Base-by-base conservation (phyloP, 2,113 vertebrate genomes). In the Chaetodon trifascialis region DNA sequence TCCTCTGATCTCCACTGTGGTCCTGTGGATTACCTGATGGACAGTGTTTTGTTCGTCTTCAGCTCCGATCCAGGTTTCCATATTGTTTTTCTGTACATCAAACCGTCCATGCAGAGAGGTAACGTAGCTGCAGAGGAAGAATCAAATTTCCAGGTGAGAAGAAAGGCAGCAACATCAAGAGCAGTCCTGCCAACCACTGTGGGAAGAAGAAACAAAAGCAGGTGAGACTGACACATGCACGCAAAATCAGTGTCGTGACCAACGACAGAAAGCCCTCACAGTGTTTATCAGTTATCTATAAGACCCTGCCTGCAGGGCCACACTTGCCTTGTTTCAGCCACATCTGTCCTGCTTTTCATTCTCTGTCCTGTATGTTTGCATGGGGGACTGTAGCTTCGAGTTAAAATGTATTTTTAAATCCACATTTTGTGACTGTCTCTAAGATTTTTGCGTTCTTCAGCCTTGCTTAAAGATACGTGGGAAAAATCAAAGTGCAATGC, bases 141-240 rank as follows among this genome's bases (percentile, higher is more conserved):
- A 15, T 72, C 9, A 25, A 4, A 19, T 23, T 30, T 34, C 54
- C 23, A 34, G 11, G 14, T 25, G 38, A 23, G n/a, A 12, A 7
- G n/a, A 21, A 42, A 11, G 66, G 6, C 17, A 12, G 47, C 4
- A 51, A 2, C 34, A 54, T 30, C 12, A n/a, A 14, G 30, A n/a
- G 51, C 11, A 40, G 49, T 23, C 47, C 49, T 49, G 3, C 15
- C 65, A 52, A 10, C 58, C 30, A 12, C 21, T 52, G 51, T 52
- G 51, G 51, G 51, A 8, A 17, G 58, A 36, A 36, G 58, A 34
- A 59, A 8, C 21, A 36, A 36, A 10, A 67, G 44, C 21, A 72
- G 52, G 69, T 72, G 52, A 72, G 68, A 55, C 21, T 21, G 47
- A 47, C 42, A 30, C 64, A 30, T 66, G 21, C 63, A 68, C 25